These are phyloP conservation scores for Drosophila rufa DNA, from an alignment of 1,140 invertebrate species.

Conservation along the genomic window DNA sequence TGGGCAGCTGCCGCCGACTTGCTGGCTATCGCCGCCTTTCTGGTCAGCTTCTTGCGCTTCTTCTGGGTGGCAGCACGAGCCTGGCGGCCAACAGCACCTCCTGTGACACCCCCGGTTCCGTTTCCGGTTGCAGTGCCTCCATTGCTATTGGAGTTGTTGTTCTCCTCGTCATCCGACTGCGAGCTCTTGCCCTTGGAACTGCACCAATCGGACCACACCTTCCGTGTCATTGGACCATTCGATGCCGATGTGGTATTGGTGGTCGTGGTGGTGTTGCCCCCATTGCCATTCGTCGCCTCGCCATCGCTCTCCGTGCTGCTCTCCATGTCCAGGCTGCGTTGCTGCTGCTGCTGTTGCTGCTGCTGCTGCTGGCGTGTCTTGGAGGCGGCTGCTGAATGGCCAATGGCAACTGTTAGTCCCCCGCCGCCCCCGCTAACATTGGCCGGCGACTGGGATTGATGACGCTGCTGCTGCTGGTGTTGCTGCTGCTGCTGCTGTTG, in stretches of 20 bases:
- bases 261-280: conserved; percentile 86
- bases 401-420: conserved; percentile 31
- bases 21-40: conserved; percentile 81
- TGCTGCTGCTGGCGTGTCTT: conserved; percentile 65
- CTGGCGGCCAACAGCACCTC: conserved; percentile 44
- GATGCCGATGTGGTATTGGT: conserved; percentile 86
- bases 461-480: conserved; percentile 30
- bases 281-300: conserved; percentile 85
- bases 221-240: conserved; percentile 87
- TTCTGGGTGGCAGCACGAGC: conserved; percentile 74
- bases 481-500: conserved; percentile 43
- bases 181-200: conserved; percentile 87
- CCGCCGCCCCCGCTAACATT: conserved; percentile 53
- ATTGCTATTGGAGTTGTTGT: conserved; percentile 81
- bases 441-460: conserved; percentile 68
- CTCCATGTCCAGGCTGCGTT: conserved; percentile 75
- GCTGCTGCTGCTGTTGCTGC: conserved; percentile 58
- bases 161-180: conserved; percentile 87
- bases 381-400: conserved; percentile 46
- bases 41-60: conserved; percentile 83
- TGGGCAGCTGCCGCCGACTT: conserved; percentile 81
- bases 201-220: conserved; percentile 91
- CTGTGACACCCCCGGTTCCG: neutral
- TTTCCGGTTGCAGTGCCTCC: conserved; percentile 37
- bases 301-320: conserved; percentile 85